Conservation (phyloP, 2,797 vertebrate species). For the Tolypeutes matacus region DNA sequence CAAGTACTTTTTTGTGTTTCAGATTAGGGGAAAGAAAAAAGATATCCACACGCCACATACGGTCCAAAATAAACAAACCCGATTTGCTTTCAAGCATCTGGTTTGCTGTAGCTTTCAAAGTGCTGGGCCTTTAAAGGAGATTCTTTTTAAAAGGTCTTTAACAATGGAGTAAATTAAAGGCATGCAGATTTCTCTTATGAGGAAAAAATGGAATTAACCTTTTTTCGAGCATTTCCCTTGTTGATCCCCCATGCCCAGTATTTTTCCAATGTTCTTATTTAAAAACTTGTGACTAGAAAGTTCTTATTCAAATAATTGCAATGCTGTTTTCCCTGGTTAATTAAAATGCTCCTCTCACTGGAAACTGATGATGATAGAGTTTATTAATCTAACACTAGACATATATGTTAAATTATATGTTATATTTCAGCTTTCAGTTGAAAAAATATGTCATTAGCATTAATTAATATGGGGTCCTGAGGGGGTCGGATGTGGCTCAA, state of each 20-base stretch:
- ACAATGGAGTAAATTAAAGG: background rate
- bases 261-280: conserved; percentile 16
- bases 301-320: conserved; percentile 9
- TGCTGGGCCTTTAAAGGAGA: background rate
- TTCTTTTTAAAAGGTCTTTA: conserved; percentile 23
- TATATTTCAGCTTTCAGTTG: background rate
- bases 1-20: conserved; percentile 68
- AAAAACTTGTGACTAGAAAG: conserved; percentile 15
- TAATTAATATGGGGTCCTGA: background rate
- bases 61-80: conserved; percentile 62
- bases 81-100: conserved; percentile 25
- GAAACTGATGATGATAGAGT: background rate
- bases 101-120: conserved; percentile 47
- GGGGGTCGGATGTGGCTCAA: too few species aligned
- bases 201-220: background rate
- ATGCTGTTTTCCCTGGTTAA: background rate
- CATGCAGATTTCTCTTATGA: conserved; percentile 26
- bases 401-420: too few species aligned
- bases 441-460: background rate
- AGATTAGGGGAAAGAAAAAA: conserved; percentile 41
- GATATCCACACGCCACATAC: background rate
- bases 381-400: background rate
- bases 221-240: conserved; percentile 19
- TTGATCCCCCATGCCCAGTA: background rate
- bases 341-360: conserved; percentile 43